Conservation (phyloP, 2,888 invertebrate species). For the Tetragnatha montana region DNA sequence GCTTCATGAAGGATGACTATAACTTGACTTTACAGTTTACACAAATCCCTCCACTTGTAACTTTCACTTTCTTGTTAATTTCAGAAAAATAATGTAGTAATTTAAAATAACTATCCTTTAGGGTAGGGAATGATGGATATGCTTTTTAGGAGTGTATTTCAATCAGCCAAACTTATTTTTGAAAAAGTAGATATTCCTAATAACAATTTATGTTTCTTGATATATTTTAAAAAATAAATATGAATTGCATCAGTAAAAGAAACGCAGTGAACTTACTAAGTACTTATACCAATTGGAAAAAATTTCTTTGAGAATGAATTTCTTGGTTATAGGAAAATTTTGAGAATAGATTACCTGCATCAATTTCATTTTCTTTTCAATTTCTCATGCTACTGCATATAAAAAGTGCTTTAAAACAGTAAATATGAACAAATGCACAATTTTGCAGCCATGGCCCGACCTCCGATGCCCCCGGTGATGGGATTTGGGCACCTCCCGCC, state of each 20-base stretch:
- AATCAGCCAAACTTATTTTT: no score
- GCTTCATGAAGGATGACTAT: no score
- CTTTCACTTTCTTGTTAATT: background rate
- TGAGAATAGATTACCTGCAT: no score
- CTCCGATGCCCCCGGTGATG: conserved; percentile 71
- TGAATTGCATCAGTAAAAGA: no score
- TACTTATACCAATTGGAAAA: no score
- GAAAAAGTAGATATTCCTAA: background rate
- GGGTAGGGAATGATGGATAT: background rate
- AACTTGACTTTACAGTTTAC: background rate
- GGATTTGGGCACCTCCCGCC: conserved; percentile 64
- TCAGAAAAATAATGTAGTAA: no score
- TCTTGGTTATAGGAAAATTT: no score
- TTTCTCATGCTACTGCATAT: no score
- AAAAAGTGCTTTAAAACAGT: no score
- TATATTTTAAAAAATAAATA: background rate
- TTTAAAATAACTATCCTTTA: background rate
- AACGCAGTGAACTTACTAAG: no score
- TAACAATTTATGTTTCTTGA: background rate
- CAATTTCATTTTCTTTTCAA: no score
- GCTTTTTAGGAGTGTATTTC: background rate
- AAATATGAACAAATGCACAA: background rate
- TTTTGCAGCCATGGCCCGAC: conserved; percentile 69
- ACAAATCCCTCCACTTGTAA: background rate
- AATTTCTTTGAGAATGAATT: no score